Conservation (phyloP, 2,113 vertebrate genomes). For the Ibidorhyncha struthersii region DNA sequence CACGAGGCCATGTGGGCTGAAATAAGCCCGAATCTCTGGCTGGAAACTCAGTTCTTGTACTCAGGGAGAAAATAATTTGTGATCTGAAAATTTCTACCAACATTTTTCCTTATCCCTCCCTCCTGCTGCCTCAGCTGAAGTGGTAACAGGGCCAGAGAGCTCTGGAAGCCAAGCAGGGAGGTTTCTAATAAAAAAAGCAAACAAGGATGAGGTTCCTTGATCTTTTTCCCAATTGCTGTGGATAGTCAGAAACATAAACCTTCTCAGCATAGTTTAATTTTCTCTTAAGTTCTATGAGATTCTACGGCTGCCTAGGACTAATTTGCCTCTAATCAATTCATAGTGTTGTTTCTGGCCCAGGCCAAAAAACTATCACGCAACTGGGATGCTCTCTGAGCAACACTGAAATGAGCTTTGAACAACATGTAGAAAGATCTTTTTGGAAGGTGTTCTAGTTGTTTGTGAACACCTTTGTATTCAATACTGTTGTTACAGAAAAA, state of each 20-base stretch:
- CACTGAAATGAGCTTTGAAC: background rate
- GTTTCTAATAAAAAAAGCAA: background rate
- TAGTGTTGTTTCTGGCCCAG: background rate
- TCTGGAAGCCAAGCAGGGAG: background rate
- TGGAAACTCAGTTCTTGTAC: background rate
- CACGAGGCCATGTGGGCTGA: background rate
- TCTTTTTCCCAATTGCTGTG: background rate
- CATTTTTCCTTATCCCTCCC: background rate
- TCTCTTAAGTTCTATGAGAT: background rate
- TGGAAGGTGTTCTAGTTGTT: background rate
- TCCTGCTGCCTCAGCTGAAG: slow-evolving; percentile 1
- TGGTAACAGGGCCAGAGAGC: background rate
- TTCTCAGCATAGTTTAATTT: background rate
- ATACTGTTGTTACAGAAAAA: background rate
- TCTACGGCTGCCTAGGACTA: background rate
- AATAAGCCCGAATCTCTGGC: background rate
- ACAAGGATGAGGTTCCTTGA: slow-evolving; percentile 4
- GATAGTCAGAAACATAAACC: background rate
- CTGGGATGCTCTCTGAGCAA: background rate
- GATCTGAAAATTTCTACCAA: slow-evolving; percentile 1
- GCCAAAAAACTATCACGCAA: background rate
- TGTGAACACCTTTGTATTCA: background rate
- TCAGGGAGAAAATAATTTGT: background rate
- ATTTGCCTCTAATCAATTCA: background rate
- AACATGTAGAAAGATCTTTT: background rate